These are phyloP conservation scores for Phalera bucephala DNA, from an alignment of 2,888 invertebrate species.

Conservation along the genomic window DNA sequence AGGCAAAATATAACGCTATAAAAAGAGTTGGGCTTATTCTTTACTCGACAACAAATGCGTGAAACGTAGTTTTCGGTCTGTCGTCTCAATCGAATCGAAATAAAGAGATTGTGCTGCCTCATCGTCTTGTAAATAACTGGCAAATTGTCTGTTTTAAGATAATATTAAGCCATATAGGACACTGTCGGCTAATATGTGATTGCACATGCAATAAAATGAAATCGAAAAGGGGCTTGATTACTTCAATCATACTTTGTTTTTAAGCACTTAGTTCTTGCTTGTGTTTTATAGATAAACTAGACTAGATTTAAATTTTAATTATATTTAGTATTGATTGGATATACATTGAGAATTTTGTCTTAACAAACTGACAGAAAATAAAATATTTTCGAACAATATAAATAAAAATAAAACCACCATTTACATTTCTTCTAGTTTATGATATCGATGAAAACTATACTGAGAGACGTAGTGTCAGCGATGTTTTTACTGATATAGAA, in stretches of 20 bases:
- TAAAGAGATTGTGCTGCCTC: slow-evolving; percentile 60
- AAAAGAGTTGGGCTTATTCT: slow-evolving; percentile 51
- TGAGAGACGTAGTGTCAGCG: too few species aligned
- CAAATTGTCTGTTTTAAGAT: slow-evolving; percentile 50
- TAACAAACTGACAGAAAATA: too few species aligned
- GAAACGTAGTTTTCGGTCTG: slow-evolving; percentile 35
- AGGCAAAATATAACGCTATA: slow-evolving; percentile 52
- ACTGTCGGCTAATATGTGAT: slow-evolving; percentile 45
- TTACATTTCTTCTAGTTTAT: too few species aligned
- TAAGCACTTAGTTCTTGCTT: background rate
- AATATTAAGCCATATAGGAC: slow-evolving; percentile 49
- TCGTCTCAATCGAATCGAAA: slow-evolving; percentile 51
- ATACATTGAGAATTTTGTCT: too few species aligned
- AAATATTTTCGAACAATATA: too few species aligned
- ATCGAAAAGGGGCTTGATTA: slow-evolving; percentile 49
- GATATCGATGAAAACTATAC: too few species aligned
- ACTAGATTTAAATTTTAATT: too few species aligned
- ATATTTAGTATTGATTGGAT: too few species aligned
- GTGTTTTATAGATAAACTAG: too few species aligned
- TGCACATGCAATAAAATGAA: slow-evolving; percentile 51
- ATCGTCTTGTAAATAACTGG: slow-evolving; percentile 61
- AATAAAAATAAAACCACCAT: too few species aligned
- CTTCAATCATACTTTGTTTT: slow-evolving; percentile 30
- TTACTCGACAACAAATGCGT: slow-evolving; percentile 42
- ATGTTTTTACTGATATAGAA: too few species aligned